Evolutionary conservation across 23 tunicate species (phyloP), one percentile per base, ranked within the genome.

Genomic region (Trididemnum nubilum): DNA sequence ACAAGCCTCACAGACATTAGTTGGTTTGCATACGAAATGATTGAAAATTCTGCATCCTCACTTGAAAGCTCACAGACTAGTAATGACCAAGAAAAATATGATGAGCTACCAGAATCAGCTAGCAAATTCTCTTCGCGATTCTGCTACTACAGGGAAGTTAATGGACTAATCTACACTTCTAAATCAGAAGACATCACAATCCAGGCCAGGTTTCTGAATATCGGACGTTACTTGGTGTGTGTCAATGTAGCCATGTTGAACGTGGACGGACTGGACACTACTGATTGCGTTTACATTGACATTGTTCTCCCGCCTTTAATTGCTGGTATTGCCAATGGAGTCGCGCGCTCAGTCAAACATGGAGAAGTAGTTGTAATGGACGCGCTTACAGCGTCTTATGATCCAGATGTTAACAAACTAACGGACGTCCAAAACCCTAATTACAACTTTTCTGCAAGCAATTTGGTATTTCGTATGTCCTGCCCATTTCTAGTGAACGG

Each of bases 201-300:
- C 9, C 71, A 57, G 2, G 65, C 83, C 33, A 52, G 90, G 39
- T 91, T 85, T 36, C 51, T 91, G 44, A 59, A 73, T 3, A n/a
- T 85, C 28, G 90, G 86, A 0, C 73, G 81, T 0, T 79, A 85
- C 40, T 67, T 91, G 71, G 35, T 91, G 33, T 91, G 97, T 67
- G 36, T 85, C 30, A 91, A 91, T 35, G 87, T 91, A 7, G 97
- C 90, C 9, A 91, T 91, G 97, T 35, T 74, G 15, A 76, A 83
- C 33, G 90, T 85, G 23, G 64, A 32, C 39, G 90, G 87, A 12
- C 66, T 91, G 52, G 39, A 72, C 59, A 4, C 87, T 12, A 33
- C 97, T 5, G 97, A 91, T 51, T 91, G 97, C 74, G 72, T 91
- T 30, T 85, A 75, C 35, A 18, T 91, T 12, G 30, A 81, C 2